These are phyloP conservation scores for Parauchenoglanis ngamensis DNA, from an alignment of 2,797 vertebrate genomes.

Conservation along the genomic window DNA sequence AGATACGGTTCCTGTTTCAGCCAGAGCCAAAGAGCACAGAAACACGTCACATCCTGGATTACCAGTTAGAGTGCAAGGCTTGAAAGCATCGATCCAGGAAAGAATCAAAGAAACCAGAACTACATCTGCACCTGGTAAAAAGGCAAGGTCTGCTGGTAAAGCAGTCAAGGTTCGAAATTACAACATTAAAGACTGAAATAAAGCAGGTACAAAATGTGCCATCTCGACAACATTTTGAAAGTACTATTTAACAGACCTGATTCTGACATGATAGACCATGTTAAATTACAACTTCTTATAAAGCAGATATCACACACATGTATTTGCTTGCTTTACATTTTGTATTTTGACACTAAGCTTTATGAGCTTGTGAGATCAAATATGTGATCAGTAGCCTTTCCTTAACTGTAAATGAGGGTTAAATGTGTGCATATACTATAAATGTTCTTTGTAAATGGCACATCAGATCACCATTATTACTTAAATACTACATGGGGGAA, in stretches of 20 bases:
- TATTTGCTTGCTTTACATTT: background rate
- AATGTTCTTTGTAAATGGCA: background rate
- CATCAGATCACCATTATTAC: background rate
- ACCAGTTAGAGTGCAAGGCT: slow-evolving; percentile 64
- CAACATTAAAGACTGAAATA: slow-evolving; percentile 81
- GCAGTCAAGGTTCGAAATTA: slow-evolving; percentile 83
- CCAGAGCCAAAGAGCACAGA: background rate
- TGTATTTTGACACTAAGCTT: slow-evolving; percentile 1
- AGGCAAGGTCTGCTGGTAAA: slow-evolving; percentile 58
- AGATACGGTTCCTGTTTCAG: slow-evolving; percentile 29
- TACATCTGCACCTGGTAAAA: slow-evolving; percentile 51
- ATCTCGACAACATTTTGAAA: background rate
- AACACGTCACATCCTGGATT: slow-evolving; percentile 4
- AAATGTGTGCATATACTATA: background rate
- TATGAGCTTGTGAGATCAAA: background rate
- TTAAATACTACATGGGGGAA: background rate
- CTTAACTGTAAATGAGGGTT: background rate
- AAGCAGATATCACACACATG: background rate
- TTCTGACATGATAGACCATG: background rate
- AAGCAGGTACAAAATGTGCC: background rate
- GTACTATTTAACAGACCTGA: background rate
- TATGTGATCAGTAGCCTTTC: background rate
- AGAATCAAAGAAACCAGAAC: slow-evolving; percentile 63
- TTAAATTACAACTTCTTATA: background rate
- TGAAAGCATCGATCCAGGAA: slow-evolving; percentile 64